A percentile compares a stretch with the other conserved stretches of the same genome.
Evolutionary conservation across 2,113 vertebrate species (phyloP).

Genomic region (Upupa epops): DNA sequence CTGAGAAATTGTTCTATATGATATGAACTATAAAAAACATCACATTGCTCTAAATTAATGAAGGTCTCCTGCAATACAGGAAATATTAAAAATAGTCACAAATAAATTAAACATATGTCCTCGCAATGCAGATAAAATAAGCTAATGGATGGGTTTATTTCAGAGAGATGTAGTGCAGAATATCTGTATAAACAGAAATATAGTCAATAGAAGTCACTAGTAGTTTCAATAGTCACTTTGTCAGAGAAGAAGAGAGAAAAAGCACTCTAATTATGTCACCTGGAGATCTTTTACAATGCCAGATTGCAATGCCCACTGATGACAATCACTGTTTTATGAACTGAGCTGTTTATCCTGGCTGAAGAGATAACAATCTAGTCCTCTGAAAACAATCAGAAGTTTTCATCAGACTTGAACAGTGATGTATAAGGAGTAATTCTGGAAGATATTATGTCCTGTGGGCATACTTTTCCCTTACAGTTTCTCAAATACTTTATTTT

Average conservation of each 20-base stretch:
- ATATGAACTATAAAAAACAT: background rate
- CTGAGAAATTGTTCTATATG: background rate
- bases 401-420: conserved; percentile 8
- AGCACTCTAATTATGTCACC: background rate
- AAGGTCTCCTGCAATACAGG: background rate
- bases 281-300: background rate
- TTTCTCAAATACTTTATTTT: conserved; percentile 25
- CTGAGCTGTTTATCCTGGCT: background rate
- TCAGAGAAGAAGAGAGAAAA: background rate
- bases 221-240: background rate
- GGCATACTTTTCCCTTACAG: background rate
- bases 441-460: conserved; percentile 24
- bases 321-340: background rate
- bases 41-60: conserved; percentile 1
- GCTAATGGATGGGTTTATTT: background rate
- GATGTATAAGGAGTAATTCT: conserved; percentile 23
- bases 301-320: background rate
- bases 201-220: background rate
- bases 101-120: background rate
- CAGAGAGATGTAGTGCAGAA: background rate
- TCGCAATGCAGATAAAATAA: background rate
- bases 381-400: conserved; percentile 25
- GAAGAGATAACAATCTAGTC: background rate
- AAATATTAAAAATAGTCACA: background rate
- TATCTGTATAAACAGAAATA: background rate